Base-by-base conservation (phyloP, 2,797 vertebrate genomes). In the Danio tinwini region DNA sequence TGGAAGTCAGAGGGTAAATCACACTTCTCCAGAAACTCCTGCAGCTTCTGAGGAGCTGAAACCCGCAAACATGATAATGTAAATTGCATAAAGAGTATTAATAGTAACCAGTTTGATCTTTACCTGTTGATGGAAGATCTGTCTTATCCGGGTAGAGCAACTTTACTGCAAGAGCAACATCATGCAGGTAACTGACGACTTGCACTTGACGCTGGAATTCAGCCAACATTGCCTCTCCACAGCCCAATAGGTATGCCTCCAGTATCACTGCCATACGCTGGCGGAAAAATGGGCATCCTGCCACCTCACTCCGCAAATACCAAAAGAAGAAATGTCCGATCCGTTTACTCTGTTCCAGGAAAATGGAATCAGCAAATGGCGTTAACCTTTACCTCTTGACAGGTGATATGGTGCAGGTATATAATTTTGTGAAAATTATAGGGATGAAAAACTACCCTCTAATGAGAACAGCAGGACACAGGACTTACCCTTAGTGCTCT, bases 261-360 rank as follows among this genome's bases (percentile, higher is more conserved):
- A 95, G 84, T 52, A 94, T 89, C 79, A 94, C 89, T 0, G 93
- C 92, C 92, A 94, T 93, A 12, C 94, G 92, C 78, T 94, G 91
- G 4, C 90, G 90, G 81, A 94, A 94, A 81, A 90, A 93, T 0
- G 81, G 91, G 47, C 92, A 93, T 0, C 91, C 91, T 1, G 88
- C 88, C 47, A 95, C 92, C 83, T 95, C 94, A 9, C 93, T 93
- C 71, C 93, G 91, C n/a, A 94, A 76, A 19, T 93, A 95, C 94
- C 94, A 95, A 88, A 95, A 95, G 87, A 95, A 93, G 89, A 92
- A 95, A 82, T 95, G 94, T 29, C 94, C 94, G 0, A 95, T 90
- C 79, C 91, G 89, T 86, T 93, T 95, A 88, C 94, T 95, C 94
- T 95, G 88, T 64, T 13, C 40, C 78, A 81, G 19, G 77, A 74